These are phyloP conservation scores for Athene cunicularia DNA, from an alignment of 2,113 vertebrate genomes.

Conservation along the genomic window DNA sequence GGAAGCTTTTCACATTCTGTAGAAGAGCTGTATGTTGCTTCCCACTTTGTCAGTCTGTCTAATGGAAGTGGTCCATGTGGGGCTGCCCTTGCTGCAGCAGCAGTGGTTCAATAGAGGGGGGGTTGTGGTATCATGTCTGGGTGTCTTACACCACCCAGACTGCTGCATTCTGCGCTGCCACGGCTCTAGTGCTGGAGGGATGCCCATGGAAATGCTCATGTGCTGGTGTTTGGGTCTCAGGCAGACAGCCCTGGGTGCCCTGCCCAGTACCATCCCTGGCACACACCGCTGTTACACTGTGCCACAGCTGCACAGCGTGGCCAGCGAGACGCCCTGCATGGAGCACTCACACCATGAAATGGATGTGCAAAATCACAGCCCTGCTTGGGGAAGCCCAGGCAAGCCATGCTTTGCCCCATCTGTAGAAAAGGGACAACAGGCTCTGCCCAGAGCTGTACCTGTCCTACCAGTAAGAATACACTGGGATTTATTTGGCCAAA, in stretches of 20 bases:
- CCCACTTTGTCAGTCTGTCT: neutral
- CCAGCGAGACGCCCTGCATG: rapidly evolving
- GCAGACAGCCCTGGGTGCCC: neutral
- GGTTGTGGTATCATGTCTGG: rapidly evolving
- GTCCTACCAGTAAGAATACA: neutral
- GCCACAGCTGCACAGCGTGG: neutral
- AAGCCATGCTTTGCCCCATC: neutral
- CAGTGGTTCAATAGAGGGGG: neutral
- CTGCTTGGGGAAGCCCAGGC: neutral
- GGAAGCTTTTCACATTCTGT: neutral
- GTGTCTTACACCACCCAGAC: neutral
- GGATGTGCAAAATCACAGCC: neutral
- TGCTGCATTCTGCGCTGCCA: neutral
- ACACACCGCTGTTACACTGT: rapidly evolving
- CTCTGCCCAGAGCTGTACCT: neutral
- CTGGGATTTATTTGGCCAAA: neutral
- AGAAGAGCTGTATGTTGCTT: neutral
- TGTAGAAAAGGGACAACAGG: too few species aligned
- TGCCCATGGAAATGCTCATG: rapidly evolving
- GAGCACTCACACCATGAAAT: neutral
- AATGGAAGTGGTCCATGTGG: neutral
- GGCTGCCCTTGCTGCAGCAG: neutral
- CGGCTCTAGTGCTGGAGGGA: neutral
- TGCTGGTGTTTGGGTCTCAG: neutral
- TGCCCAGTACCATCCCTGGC: rapidly evolving